A percentile compares a stretch with the other conserved stretches of the same genome.
These are phyloP conservation scores for Clarias magur DNA, from an alignment of 2,113 vertebrate genomes.

Conservation along the genomic window DNA sequence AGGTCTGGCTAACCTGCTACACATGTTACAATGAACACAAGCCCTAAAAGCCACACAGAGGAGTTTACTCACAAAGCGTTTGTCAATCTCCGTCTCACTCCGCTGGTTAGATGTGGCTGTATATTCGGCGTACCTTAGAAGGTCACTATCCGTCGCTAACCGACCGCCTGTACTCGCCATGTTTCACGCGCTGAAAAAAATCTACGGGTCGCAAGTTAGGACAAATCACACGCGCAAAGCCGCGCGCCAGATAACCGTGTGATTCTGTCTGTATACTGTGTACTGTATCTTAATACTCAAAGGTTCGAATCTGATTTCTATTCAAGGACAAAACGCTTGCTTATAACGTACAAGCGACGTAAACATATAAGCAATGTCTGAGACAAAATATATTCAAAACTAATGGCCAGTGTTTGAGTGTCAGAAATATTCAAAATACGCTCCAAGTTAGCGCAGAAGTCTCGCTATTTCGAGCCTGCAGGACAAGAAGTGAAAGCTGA, in stretches of 20 bases:
- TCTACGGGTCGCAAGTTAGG: constrained; percentile 30
- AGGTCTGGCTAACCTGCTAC: neutral
- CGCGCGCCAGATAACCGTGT: neutral
- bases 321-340: too few species aligned
- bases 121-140: constrained; percentile 68
- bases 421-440: too few species aligned
- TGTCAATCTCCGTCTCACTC: constrained; percentile 68
- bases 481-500: too few species aligned
- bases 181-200: constrained; percentile 33
- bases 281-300: too few species aligned
- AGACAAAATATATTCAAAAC: too few species aligned
- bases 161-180: constrained; percentile 60
- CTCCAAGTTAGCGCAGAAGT: too few species aligned
- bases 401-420: too few species aligned
- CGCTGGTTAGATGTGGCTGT: constrained; percentile 13
- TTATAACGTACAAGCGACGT: too few species aligned
- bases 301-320: too few species aligned
- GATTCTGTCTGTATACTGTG: neutral
- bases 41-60: neutral
- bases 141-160: constrained; percentile 55
- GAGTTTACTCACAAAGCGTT: constrained; percentile 63
- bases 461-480: too few species aligned
- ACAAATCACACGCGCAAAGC: constrained; percentile 13
- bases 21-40: neutral
- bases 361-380: too few species aligned